Conservation (phyloP, 2,113 vertebrate genomes). For the Hyaena hyaena region DNA sequence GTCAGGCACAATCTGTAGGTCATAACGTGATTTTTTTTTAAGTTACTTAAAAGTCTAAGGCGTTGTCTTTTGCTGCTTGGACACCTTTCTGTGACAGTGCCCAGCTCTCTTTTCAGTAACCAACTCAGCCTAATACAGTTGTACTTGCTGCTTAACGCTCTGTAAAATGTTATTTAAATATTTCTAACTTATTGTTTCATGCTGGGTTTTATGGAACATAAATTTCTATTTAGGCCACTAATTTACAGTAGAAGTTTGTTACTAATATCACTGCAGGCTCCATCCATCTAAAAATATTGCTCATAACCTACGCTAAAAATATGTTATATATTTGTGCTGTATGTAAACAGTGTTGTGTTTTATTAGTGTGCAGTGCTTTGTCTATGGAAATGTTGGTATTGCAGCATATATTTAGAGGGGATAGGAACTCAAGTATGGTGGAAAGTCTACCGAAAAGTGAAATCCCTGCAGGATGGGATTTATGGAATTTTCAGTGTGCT, state of each 20-base stretch:
- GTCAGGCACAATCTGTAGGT: not conserved
- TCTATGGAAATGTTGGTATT: slow-evolving; percentile 73
- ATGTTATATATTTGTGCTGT: slow-evolving; percentile 77
- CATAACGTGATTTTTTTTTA: not conserved
- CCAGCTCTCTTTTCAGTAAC: slow-evolving; percentile 30
- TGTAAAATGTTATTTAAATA: slow-evolving; percentile 83
- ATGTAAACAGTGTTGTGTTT: slow-evolving; percentile 81
- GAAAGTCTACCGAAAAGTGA: slow-evolving; percentile 62
- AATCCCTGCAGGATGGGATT: slow-evolving; percentile 74
- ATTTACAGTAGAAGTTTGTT: slow-evolving; percentile 82
- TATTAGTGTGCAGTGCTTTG: slow-evolving; percentile 75
- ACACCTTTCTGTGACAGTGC: not conserved
- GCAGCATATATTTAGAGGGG: slow-evolving; percentile 73
- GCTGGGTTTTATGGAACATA: slow-evolving; percentile 82
- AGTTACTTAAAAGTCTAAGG: not conserved
- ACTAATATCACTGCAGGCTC: slow-evolving; percentile 79
- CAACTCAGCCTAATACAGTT: slow-evolving; percentile 59
- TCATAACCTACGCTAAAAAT: slow-evolving; percentile 80
- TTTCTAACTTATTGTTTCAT: slow-evolving; percentile 80
- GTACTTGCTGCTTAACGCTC: slow-evolving; percentile 69
- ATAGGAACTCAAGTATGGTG: slow-evolving; percentile 25
- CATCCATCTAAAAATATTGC: slow-evolving; percentile 83
- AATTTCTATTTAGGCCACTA: slow-evolving; percentile 82
- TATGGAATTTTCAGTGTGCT: slow-evolving; percentile 73
- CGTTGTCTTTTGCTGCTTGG: not conserved